phyloP scores from a whole-genome alignment of 2,113 vertebrate species.

The Pampusana beccarii region DNA sequence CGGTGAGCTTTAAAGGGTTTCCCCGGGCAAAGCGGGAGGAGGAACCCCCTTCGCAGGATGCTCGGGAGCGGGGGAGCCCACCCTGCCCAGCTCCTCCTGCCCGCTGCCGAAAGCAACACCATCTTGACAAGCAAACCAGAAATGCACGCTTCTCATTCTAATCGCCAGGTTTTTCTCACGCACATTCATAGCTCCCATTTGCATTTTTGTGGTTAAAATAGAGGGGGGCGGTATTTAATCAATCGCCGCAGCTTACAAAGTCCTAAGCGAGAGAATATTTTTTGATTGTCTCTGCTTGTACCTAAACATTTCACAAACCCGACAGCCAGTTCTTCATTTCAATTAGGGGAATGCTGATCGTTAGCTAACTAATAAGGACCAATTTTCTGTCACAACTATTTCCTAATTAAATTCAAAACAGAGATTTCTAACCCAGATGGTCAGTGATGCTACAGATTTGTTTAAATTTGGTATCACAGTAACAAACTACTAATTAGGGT shows the following conservation, averaged over 20 bases:
- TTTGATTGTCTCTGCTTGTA: conserved; percentile 55
- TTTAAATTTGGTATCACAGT: conserved; percentile 82
- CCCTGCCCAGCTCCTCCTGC: background rate
- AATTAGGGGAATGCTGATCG: conserved; percentile 75
- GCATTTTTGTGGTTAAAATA: conserved; percentile 26
- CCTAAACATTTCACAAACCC: conserved; percentile 57
- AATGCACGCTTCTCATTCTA: background rate
- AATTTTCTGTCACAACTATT: conserved; percentile 79
- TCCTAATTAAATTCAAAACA: conserved; percentile 82
- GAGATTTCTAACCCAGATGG: conserved; percentile 82
- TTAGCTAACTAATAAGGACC: conserved; percentile 80
- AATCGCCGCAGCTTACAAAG: background rate
- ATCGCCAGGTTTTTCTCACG: background rate
- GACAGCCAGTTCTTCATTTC: conserved; percentile 74
- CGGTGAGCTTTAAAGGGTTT: background rate
- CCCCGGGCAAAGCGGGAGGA: no score
- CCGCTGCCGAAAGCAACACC: no score
- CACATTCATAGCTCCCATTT: background rate
- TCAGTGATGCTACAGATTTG: conserved; percentile 79
- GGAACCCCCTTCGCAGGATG: background rate
- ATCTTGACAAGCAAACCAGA: background rate
- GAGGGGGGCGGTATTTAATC: background rate
- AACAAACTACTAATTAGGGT: conserved; percentile 85
- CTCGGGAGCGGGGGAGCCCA: no score
- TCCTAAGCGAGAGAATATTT: conserved; percentile 44